These are phyloP conservation scores for Phyllopteryx taeniolatus DNA, from an alignment of 2,113 vertebrate genomes.

Conservation along the genomic window DNA sequence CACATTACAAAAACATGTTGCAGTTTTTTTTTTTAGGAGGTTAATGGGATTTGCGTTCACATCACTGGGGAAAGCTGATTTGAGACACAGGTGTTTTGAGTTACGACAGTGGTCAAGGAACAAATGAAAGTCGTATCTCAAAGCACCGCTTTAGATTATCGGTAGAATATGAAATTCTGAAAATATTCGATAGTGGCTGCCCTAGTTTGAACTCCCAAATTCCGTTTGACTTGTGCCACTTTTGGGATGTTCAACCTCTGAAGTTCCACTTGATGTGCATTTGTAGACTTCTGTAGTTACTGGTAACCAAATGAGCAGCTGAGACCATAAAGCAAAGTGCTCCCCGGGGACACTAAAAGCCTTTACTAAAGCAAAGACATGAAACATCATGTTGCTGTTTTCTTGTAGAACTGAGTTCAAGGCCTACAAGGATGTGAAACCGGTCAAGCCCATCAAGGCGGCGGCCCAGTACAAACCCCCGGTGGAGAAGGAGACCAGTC, in stretches of 20 bases:
- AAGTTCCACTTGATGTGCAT: too few relatives aligned
- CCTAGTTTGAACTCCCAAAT: too few relatives aligned
- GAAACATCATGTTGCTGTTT: background rate
- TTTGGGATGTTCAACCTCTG: background rate
- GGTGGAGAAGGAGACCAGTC: conserved; percentile 76
- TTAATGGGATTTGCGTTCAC: too few relatives aligned
- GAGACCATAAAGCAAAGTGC: background rate
- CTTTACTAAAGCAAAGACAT: background rate
- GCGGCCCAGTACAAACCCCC: conserved; percentile 84
- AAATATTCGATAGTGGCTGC: too few relatives aligned
- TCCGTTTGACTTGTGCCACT: background rate
- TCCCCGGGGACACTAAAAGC: background rate
- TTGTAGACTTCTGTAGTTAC: background rate
- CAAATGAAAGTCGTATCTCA: too few relatives aligned
- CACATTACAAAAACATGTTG: too few relatives aligned
- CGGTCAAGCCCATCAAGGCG: conserved; percentile 85
- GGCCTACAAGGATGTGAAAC: conserved; percentile 89
- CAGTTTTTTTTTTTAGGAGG: too few relatives aligned
- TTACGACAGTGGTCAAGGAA: too few relatives aligned
- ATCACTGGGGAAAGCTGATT: too few relatives aligned
- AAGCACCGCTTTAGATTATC: too few relatives aligned
- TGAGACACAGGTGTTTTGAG: too few relatives aligned
- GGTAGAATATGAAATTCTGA: too few relatives aligned
- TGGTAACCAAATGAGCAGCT: background rate
- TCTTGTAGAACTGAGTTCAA: conserved; percentile 89